These are phyloP conservation scores for Holotrichia oblita DNA, from an alignment of 1,140 invertebrate species.

Conservation along the genomic window DNA sequence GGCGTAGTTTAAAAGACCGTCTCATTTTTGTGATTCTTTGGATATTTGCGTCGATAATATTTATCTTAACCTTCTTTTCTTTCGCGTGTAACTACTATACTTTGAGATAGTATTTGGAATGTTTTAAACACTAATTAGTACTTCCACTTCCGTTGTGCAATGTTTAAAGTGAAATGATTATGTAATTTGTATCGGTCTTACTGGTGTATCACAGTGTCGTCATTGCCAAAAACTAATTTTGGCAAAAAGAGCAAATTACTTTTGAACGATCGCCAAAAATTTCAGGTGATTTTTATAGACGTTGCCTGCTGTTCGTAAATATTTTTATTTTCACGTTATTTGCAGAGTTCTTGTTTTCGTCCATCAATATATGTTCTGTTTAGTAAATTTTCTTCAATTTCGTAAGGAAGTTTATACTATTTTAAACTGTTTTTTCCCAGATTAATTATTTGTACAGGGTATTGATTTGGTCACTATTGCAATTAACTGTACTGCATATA, in stretches of 20 bases:
- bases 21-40: not conserved
- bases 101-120: not conserved
- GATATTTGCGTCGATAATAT: not conserved
- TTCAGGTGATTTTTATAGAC: slow-evolving; percentile 30
- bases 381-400: not conserved
- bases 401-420: not conserved
- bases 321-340: not conserved
- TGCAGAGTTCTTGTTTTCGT: not conserved
- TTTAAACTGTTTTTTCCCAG: not conserved
- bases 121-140: not conserved
- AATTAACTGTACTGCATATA: not conserved
- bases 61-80: not conserved
- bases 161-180: not conserved
- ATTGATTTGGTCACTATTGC: not conserved
- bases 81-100: not conserved
- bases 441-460: not conserved
- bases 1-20: not conserved
- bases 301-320: not conserved
- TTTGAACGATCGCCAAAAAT: slow-evolving; percentile 21
- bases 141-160: not conserved
- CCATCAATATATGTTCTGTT: not conserved
- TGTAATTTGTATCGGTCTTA: not conserved
- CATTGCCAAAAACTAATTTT: slow-evolving; percentile 32
- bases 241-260: slow-evolving; percentile 31
- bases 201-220: not conserved